These are phyloP conservation scores for Melanerpes aurifrons DNA, from an alignment of 2,113 vertebrate genomes.

Conservation along the genomic window DNA sequence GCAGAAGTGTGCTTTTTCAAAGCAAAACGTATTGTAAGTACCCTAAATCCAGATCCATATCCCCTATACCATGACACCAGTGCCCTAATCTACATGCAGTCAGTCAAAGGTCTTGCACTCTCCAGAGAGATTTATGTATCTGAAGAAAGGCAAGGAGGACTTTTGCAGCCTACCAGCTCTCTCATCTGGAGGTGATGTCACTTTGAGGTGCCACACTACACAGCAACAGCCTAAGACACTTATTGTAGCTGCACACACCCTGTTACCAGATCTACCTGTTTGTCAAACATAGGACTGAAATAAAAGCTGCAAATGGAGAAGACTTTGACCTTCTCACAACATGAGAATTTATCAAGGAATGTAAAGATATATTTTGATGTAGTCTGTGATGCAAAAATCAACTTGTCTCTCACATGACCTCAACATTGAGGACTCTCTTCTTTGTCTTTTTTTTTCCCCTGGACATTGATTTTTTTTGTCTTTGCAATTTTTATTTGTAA, in stretches of 20 bases:
- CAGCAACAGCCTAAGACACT: background rate
- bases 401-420: background rate
- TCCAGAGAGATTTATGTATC: background rate
- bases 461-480: background rate
- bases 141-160: background rate
- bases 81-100: background rate
- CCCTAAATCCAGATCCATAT: background rate
- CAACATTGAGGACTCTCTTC: background rate
- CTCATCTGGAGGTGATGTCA: background rate
- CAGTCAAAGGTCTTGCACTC: background rate
- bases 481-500: background rate
- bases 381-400: background rate
- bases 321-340: background rate
- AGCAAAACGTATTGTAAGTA: background rate
- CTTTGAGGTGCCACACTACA: background rate
- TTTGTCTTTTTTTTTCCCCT: background rate
- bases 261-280: background rate
- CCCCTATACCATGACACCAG: accelerated
- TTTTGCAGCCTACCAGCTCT: background rate
- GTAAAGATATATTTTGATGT: background rate
- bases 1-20: background rate
- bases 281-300: background rate
- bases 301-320: background rate
- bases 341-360: background rate
- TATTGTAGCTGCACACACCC: background rate